Base-by-base conservation (phyloP, 2,797 vertebrate genomes). In the Lateolabrax maculatus region DNA sequence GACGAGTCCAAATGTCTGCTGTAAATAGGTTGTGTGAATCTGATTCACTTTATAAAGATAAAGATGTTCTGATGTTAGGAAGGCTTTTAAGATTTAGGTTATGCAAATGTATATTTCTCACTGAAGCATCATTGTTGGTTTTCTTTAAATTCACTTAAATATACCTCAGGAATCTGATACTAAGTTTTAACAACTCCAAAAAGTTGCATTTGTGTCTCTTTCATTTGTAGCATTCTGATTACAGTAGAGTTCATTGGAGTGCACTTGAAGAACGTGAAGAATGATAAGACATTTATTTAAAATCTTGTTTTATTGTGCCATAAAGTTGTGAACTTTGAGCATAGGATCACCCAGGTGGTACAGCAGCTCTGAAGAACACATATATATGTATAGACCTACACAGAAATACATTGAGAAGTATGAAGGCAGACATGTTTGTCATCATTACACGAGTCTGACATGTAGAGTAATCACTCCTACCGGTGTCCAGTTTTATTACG, bases 301-400 rank as follows among this genome's bases (percentile, higher is more conserved):
- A 91, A 80, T 83, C 53, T 74, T 71, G 36, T 74, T 94, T 94
- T 94, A 94, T 93, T 93, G 88, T 90, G 84, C 85, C 84, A 90
- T 93, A 88, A 90, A 91, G 60, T 27, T 80, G 73, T 91, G 89
- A 85, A 91, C 89, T 91, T 93, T 89, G 83, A 92, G 69, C 82
- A 60, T 67, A 71, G 75, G 67, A 81, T 87, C 81, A 89, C 51
- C 43, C 36, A 72, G 53, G 84, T 86, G 63, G 70, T 86, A 84
- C 81, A 91, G 56, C 67, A 75, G 67, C 57, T 85, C 76, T 69
- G 53, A 66, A 80, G 84, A 89, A 87, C 79, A 90, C 43, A 57
- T 36, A 16, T 36, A 48, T 71, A 31, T 44, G 61, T 61, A 79
- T 27, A 81, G 71, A 43, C 44, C 75, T 78, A 86, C 55, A 87